A percentile compares a stretch with the other conserved stretches of the same genome.
Conservation (phyloP, 1,140 invertebrate genomes). For the Pararge aegeria region DNA sequence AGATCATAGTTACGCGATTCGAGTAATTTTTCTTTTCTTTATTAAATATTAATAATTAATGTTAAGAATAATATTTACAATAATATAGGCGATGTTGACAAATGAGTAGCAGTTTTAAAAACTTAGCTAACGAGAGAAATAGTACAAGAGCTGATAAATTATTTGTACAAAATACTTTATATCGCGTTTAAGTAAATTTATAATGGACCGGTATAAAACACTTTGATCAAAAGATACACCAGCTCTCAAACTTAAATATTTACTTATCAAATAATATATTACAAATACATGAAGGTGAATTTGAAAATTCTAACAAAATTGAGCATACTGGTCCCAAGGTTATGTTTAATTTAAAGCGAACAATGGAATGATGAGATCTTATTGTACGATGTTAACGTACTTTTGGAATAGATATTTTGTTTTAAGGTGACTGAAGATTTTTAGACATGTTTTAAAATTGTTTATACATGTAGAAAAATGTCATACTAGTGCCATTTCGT, state of each 20-base stretch:
- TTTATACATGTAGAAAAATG: neutral
- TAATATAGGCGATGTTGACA: slow-evolving; percentile 44
- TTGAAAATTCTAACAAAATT: slow-evolving; percentile 37
- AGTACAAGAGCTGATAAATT: neutral
- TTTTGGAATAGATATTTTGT: slow-evolving; percentile 21
- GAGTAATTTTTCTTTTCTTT: slow-evolving; percentile 26
- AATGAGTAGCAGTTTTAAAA: slow-evolving; percentile 55
- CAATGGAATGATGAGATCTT: slow-evolving; percentile 74
- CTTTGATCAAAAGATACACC: neutral
- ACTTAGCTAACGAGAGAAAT: slow-evolving; percentile 35
- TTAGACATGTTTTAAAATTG: neutral
- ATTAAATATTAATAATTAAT: slow-evolving; percentile 52
- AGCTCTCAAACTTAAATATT: slow-evolving; percentile 5
- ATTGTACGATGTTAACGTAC: slow-evolving; percentile 33
- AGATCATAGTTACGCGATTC: slow-evolving; percentile 53
- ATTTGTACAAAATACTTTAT: neutral
- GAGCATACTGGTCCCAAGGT: slow-evolving; percentile 62
- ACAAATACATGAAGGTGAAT: slow-evolving; percentile 34
- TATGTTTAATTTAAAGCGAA: slow-evolving; percentile 48
- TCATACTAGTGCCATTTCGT: too few species aligned
- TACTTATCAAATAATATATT: slow-evolving; percentile 40
- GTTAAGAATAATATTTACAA: slow-evolving; percentile 60
- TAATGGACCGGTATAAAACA: slow-evolving; percentile 3
- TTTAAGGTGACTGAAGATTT: slow-evolving; percentile 17
- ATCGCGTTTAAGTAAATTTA: too few species aligned